These are phyloP conservation scores for Oscheius sp. DNA, from an alignment of 2,888 invertebrate species.

Conservation along the genomic window DNA sequence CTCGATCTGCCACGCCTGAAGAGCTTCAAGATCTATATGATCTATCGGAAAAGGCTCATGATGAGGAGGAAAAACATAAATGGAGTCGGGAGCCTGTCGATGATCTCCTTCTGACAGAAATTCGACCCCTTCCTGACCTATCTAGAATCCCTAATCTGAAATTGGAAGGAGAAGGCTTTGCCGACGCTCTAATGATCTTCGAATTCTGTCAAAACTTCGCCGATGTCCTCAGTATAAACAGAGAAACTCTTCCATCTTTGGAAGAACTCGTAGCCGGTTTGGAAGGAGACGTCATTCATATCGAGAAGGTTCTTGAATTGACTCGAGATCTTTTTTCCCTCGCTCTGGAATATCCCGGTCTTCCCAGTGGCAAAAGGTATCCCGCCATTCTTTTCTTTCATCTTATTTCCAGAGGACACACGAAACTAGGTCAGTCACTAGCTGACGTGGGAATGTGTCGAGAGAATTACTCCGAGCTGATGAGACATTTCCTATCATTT, in stretches of 20 bases:
- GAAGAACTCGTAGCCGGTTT: conserved; percentile 74
- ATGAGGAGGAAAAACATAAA: conserved; percentile 69
- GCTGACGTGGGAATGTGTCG: conserved; percentile 85
- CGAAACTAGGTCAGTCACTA: conserved; percentile 87
- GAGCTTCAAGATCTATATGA: conserved; percentile 24
- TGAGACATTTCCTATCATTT: conserved; percentile 74
- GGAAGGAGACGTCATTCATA: conserved; percentile 61
- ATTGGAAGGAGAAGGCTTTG: conserved; percentile 87
- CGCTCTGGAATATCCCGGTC: conserved; percentile 72
- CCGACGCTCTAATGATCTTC: conserved; percentile 90
- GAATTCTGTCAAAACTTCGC: conserved; percentile 96
- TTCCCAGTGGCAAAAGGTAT: conserved; percentile 61
- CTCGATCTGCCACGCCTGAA: conserved; percentile 21
- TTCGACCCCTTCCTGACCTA: conserved; percentile 71
- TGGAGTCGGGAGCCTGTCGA: conserved; percentile 88
- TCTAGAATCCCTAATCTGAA: conserved; percentile 83
- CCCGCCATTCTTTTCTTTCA: neutral
- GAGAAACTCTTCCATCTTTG: conserved; percentile 86
- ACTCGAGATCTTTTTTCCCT: conserved; percentile 71
- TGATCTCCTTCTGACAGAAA: conserved; percentile 83
- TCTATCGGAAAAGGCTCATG: conserved; percentile 17
- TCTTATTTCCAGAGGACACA: conserved; percentile 72
- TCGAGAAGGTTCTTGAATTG: conserved; percentile 33
- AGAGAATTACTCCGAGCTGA: conserved; percentile 87
- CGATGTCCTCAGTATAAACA: conserved; percentile 90